phyloP scores from a whole-genome alignment of 2,113 vertebrate genomes.

The Xenus cinereus region DNA sequence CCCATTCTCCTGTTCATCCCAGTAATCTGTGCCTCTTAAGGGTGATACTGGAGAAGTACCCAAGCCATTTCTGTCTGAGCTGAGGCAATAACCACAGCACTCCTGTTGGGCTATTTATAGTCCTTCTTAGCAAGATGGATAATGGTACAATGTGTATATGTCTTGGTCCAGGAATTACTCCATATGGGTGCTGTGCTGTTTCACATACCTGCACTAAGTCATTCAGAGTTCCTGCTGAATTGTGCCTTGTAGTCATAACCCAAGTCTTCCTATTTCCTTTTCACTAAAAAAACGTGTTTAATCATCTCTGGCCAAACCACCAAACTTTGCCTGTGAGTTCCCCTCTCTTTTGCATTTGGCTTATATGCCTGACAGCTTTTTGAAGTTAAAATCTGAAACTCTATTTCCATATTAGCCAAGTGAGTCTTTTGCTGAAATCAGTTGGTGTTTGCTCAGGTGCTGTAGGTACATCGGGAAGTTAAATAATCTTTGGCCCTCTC shows the following conservation, averaged over 20 bases:
- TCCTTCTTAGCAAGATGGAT: not conserved
- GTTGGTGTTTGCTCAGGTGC: constrained; percentile 26
- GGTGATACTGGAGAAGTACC: not conserved
- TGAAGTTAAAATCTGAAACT: not conserved
- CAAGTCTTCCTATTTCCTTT: not conserved
- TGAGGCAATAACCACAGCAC: not conserved
- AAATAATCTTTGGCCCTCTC: constrained; percentile 6
- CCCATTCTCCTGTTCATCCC: not conserved
- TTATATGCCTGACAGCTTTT: not conserved
- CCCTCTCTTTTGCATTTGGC: not conserved
- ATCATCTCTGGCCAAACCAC: not conserved
- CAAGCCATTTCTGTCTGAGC: not conserved
- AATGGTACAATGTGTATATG: not conserved
- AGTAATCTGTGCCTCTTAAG: not conserved
- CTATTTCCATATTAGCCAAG: not conserved
- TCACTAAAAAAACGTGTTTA: not conserved
- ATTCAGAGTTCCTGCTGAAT: not conserved
- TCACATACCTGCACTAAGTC: not conserved
- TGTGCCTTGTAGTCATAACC: not conserved
- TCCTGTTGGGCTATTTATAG: not conserved
- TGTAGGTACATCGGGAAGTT: not conserved
- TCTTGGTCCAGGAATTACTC: not conserved
- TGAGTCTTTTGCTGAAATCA: not conserved
- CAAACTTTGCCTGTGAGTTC: not conserved
- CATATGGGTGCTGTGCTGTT: not conserved